These are phyloP conservation scores for Melanaphis sacchari DNA, from an alignment of 1,140 invertebrate genomes.

Conservation along the genomic window DNA sequence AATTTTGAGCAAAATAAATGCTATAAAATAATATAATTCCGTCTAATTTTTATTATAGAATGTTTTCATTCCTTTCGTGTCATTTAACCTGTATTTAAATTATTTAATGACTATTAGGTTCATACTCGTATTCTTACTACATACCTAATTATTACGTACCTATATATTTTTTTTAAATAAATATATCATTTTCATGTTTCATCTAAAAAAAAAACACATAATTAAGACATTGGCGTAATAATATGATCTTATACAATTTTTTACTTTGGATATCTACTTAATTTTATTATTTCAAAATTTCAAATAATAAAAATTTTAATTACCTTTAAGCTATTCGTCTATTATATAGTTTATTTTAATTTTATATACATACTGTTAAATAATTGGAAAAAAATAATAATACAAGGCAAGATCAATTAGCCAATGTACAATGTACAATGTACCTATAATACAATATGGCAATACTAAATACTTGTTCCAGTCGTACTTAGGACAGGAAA, in stretches of 20 bases:
- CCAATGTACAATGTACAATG: neutral
- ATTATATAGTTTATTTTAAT: neutral
- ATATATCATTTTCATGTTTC: neutral
- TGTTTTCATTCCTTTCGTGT: neutral
- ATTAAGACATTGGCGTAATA: no score
- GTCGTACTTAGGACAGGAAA: neutral
- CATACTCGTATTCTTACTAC: neutral
- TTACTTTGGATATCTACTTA: neutral
- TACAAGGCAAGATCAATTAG: neutral
- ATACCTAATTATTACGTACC: no score
- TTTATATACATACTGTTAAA: neutral
- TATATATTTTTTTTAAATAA: neutral
- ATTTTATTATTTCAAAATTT: neutral
- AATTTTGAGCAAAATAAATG: neutral
- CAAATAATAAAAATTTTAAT: neutral
- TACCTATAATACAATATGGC: no score
- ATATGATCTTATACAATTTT: no score
- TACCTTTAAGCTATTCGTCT: neutral
- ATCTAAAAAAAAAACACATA: no score
- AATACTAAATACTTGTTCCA: neutral
- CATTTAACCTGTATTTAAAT: neutral
- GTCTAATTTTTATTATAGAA: neutral
- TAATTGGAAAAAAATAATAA: neutral
- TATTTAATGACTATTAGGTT: neutral
- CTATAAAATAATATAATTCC: neutral